These are phyloP conservation scores for Pelodiscus sinensis DNA, from an alignment of 2,113 vertebrate species.

Conservation along the genomic window DNA sequence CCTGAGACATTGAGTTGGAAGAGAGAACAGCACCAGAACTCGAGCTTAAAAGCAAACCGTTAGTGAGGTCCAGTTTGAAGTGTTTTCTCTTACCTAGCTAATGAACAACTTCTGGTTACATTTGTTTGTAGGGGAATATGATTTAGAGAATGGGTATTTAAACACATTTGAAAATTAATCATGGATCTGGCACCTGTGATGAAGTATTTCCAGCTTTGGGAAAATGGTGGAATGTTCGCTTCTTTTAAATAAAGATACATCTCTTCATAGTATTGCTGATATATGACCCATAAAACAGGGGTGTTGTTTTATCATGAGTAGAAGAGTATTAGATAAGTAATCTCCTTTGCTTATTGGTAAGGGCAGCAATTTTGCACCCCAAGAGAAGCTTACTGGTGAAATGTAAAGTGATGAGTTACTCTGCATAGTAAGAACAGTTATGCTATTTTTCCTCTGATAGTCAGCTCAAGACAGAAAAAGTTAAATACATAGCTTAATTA, in stretches of 20 bases:
- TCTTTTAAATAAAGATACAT: not conserved
- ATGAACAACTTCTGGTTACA: not conserved
- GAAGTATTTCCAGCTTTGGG: not conserved
- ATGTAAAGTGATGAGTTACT: not conserved
- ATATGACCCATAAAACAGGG: not conserved
- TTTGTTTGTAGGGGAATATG: not conserved
- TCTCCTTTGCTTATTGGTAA: not conserved
- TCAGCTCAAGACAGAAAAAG: not conserved
- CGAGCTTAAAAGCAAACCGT: not conserved
- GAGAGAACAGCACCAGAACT: not conserved
- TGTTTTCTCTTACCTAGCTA: not conserved
- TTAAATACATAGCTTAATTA: not conserved
- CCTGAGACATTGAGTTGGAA: not conserved
- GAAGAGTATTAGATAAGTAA: not conserved
- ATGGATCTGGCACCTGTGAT: not conserved
- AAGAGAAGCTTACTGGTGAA: not conserved
- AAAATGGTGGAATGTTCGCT: fast-evolving
- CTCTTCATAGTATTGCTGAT: not conserved
- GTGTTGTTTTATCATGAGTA: not conserved
- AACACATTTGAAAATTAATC: not conserved
- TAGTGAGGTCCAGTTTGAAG: not conserved
- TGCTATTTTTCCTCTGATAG: not conserved
- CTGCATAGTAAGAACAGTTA: not conserved
- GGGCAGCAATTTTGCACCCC: not conserved
- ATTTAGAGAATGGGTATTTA: not conserved